A percentile compares a stretch with the other conserved stretches of the same genome.
These are phyloP conservation scores for Oncorhynchus gorbuscha DNA, from an alignment of 2,113 vertebrate species.

Conservation along the genomic window DNA sequence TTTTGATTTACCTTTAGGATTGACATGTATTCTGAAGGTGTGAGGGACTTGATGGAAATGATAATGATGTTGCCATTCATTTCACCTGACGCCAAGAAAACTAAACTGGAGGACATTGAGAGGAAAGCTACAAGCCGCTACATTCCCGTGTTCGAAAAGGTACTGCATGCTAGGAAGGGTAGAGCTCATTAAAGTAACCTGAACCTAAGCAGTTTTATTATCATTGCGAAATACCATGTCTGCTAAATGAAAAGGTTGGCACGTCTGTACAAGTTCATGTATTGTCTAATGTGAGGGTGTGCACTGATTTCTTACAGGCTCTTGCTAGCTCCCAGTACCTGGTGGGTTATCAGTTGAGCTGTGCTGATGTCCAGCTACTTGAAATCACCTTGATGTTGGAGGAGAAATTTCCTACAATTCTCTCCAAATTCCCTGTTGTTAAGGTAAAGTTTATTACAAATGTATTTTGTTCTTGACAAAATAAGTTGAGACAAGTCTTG, in stretches of 20 bases:
- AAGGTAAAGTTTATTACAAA: constrained; percentile 73
- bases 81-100: constrained; percentile 60
- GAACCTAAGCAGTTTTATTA: too few relatives aligned
- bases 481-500: too few relatives aligned
- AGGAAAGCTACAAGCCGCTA: constrained; percentile 76
- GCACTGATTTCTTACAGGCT: constrained; percentile 62
- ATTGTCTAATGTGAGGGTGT: background rate
- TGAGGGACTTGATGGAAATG: constrained; percentile 80
- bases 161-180: constrained; percentile 39
- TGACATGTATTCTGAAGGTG: constrained; percentile 85
- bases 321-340: constrained; percentile 77
- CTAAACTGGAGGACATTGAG: constrained; percentile 68
- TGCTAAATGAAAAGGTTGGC: background rate
- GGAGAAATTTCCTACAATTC: constrained; percentile 73
- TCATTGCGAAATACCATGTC: too few relatives aligned
- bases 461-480: too few relatives aligned
- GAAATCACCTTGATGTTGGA: constrained; percentile 85
- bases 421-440: constrained; percentile 76
- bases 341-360: constrained; percentile 82
- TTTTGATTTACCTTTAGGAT: constrained; percentile 67
- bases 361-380: constrained; percentile 84
- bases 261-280: background rate
- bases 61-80: constrained; percentile 72
- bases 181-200: too few relatives aligned
- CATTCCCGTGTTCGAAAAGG: constrained; percentile 88